These are phyloP conservation scores for Ciconia boyciana DNA, from an alignment of 2,113 vertebrate species.

Conservation along the genomic window DNA sequence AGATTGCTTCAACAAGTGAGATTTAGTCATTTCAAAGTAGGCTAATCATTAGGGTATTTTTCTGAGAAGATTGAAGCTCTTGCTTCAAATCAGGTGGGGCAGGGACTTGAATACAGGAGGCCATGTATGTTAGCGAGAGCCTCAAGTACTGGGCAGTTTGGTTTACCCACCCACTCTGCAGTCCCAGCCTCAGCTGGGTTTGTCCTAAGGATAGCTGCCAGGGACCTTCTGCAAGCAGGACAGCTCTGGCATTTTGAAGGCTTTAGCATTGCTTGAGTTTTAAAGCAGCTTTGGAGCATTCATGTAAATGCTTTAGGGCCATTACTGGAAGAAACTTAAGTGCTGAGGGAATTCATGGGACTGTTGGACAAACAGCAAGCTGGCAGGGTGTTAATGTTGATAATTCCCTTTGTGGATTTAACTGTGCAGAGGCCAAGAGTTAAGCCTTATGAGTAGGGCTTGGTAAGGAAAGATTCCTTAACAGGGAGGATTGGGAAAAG, in stretches of 20 bases:
- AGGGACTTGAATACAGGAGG: neutral
- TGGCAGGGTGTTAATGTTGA: neutral
- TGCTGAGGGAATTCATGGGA: neutral
- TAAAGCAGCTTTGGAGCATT: neutral
- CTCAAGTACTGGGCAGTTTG: neutral
- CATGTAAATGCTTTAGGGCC: neutral
- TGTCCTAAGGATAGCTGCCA: neutral
- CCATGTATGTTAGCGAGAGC: neutral
- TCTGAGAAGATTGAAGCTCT: neutral
- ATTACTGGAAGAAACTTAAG: neutral
- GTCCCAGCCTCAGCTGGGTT: neutral
- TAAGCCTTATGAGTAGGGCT: neutral
- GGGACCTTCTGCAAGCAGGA: neutral
- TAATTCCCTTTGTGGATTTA: neutral
- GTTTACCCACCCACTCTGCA: accelerated
- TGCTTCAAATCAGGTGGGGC: neutral
- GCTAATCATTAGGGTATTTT: neutral
- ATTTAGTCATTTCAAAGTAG: neutral
- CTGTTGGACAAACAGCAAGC: neutral
- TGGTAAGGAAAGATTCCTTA: neutral
- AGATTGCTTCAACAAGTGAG: neutral
- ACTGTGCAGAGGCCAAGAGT: neutral
- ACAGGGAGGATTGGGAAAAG: neutral
- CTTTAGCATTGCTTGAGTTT: neutral
- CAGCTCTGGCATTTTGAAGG: neutral